Evolutionary conservation across 1,140 invertebrate genomes (phyloP).

Genomic region (Nomia melanderi): DNA sequence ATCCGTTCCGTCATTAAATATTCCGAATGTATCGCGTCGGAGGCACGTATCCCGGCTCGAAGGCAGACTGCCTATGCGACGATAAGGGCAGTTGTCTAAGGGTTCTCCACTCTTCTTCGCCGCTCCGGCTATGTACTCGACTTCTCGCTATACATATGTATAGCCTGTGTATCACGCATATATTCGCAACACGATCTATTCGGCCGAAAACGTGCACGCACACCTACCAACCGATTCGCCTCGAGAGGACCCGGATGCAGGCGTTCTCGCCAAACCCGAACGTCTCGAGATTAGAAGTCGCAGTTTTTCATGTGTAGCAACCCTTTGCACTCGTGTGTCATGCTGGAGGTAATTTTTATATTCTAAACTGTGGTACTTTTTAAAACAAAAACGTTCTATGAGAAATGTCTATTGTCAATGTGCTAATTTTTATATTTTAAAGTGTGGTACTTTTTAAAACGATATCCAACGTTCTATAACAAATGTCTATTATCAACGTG

Average conservation of each 20-base stretch:
- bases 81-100: conserved; percentile 49
- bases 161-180: conserved; percentile 10
- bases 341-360: too few species aligned
- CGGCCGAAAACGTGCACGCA: not conserved
- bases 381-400: too few species aligned
- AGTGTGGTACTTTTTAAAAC: too few species aligned
- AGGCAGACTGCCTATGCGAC: conserved; percentile 39
- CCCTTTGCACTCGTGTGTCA: too few species aligned
- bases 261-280: too few species aligned
- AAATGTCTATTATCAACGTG: too few species aligned
- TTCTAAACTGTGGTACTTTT: too few species aligned
- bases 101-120: conserved; percentile 36
- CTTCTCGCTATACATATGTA: conserved; percentile 26
- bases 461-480: too few species aligned
- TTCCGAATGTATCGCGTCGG: not conserved
- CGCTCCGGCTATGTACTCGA: conserved; percentile 6
- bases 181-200: conserved; percentile 18
- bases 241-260: not conserved
- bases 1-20: not conserved
- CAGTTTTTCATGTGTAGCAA: too few species aligned
- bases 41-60: conserved; percentile 20
- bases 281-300: too few species aligned
- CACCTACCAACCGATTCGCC: not conserved
- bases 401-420: too few species aligned
- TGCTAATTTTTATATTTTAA: too few species aligned